A percentile compares a stretch with the other conserved stretches of the same genome.
Evolutionary conservation across 2,888 invertebrate genomes (phyloP).

Genomic region (Synergus laeviventris): DNA sequence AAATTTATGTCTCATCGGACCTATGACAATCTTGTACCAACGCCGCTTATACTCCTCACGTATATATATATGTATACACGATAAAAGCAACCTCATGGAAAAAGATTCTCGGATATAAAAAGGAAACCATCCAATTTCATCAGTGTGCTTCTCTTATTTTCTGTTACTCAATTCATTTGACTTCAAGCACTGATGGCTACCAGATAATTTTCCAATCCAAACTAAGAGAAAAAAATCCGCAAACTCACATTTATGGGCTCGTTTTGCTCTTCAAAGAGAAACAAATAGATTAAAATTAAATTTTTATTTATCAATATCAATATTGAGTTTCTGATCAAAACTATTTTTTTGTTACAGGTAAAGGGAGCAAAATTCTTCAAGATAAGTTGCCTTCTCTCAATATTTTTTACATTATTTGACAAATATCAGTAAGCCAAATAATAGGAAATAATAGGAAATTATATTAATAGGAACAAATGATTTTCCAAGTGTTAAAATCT

Average conservation of each 20-base stretch:
- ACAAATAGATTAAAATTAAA: not conserved
- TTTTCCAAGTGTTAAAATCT: too few relatives aligned
- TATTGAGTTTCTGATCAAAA: too few relatives aligned
- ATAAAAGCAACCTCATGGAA: constrained; percentile 19
- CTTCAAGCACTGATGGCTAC: constrained; percentile 17
- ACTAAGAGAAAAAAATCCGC: not conserved
- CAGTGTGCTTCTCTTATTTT: constrained; percentile 7
- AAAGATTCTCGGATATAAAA: constrained; percentile 10
- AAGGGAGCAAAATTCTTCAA: too few relatives aligned
- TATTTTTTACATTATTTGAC: too few relatives aligned
- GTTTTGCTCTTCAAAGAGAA: not conserved
- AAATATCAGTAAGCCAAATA: too few relatives aligned
- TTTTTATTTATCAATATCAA: too few relatives aligned
- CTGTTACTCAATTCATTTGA: constrained; percentile 27
- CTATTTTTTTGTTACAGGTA: too few relatives aligned
- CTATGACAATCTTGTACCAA: constrained; percentile 31
- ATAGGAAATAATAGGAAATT: too few relatives aligned
- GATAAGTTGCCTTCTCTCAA: too few relatives aligned
- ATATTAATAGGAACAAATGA: too few relatives aligned
- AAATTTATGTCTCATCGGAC: constrained; percentile 28
- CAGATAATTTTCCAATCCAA: constrained; percentile 27
- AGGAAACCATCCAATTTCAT: constrained; percentile 20
- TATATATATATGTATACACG: not conserved
- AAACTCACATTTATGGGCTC: not conserved
- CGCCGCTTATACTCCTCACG: not conserved